These are phyloP conservation scores for Rhopalosiphum maidis DNA, from an alignment of 1,140 invertebrate genomes.

Conservation along the genomic window DNA sequence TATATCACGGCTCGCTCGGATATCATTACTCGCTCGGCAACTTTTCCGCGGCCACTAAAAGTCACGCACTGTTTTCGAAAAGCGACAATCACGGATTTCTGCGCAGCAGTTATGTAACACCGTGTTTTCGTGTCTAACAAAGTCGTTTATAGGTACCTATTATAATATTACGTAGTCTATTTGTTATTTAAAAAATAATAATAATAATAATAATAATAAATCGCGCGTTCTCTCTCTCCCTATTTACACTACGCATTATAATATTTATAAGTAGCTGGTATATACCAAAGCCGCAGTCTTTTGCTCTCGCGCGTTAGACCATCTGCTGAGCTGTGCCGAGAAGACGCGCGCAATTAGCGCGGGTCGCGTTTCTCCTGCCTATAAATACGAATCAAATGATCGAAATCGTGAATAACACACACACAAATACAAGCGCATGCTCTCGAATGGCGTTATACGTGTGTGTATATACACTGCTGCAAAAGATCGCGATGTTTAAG, in stretches of 20 bases:
- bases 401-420: neutral
- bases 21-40: slow-evolving; percentile 40
- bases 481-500: slow-evolving; percentile 15
- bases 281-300: too few relatives aligned
- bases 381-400: neutral
- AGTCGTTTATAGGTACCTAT: neutral
- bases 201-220: neutral
- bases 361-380: too few relatives aligned
- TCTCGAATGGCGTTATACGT: neutral
- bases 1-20: neutral
- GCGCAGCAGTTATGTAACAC: neutral
- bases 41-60: slow-evolving; percentile 42
- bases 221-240: neutral
- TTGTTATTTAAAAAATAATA: too few relatives aligned
- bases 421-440: neutral
- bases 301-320: too few relatives aligned
- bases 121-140: neutral
- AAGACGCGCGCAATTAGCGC: too few relatives aligned
- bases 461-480: neutral
- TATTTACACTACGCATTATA: too few relatives aligned
- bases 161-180: neutral
- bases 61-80: slow-evolving; percentile 30
- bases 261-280: too few relatives aligned
- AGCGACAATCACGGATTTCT: neutral
- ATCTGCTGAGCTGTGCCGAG: too few relatives aligned